Base-by-base conservation (phyloP, 92 coral and sea anemone genomes). In the Palythoa grandis region DNA sequence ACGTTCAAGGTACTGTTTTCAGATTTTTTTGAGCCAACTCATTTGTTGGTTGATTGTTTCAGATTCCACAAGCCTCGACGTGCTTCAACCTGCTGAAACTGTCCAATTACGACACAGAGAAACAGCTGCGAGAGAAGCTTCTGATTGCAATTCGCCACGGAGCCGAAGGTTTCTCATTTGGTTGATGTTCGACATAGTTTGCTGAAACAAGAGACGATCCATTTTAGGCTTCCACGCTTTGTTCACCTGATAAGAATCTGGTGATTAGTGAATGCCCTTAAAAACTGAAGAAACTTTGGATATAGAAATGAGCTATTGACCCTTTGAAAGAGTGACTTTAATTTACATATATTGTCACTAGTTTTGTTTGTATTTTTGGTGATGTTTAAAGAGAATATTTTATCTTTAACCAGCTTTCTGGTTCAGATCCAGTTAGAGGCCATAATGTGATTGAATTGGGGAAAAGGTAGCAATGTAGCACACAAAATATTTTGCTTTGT, bases 141-240 rank as follows among this genome's bases (percentile, higher is more conserved):
- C 80, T 96, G 35, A 95, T 96, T 19, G 98, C 98, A 15, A 96
- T 96, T 20, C 83, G 98, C 25, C 98, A 96, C 19, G 98, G 98
- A 24, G 91, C 98, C 2, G 98, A 96, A 82, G 98, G 98, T 5
- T 96, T 96, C 71, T 92, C 96, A 14, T 96, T 96, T 91, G 47
- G 82, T n/a, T 76, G 22, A 54, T 24, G 47, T 20, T 4, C 69
- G 11, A 56, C 8, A 56, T 12, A 12, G 11, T 60, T n/a, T 6
- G 7, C 23, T 19, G 25, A 9, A 63, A 12, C 15, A 56, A 3
- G 19, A 56, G 2, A 8, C 20, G 25, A 63, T 19, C 3, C 25
- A 11, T n/a, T 5, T n/a, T 61, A 16, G 22, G 9, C 10, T 19
- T 63, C 25, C 22, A 0, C 22, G 69, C 50, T 43, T 43, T 43